Evolutionary conservation across 2,113 vertebrate genomes (phyloP), one percentile per base, ranked within the genome.

Genomic region (Micromys minutus): DNA sequence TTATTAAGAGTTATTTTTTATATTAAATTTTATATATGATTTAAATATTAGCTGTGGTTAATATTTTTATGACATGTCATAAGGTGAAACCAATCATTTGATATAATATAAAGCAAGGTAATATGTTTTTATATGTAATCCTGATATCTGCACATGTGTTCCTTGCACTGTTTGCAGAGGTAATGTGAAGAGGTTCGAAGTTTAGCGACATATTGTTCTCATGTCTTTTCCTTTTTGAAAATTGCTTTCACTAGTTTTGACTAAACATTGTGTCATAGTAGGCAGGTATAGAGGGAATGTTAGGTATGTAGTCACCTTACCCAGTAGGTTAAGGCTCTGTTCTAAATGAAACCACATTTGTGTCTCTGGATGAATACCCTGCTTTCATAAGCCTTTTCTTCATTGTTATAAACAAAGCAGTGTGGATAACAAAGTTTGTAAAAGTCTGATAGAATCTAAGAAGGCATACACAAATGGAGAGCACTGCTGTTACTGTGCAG

Each of bases 21-120:
- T 57, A 55, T 87, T 81, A 21, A 6, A 26, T 61, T 93, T 94
- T 86, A 81, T 65, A 55, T 87, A 76, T 21, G 6, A 26, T 61
- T 93, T 94, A 81, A 91, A 61, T 87, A 87, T 50, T 96, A 91
- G 29, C 15, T 16, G 34, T 57, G 80, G 39, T 79, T 89, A 85
- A 61, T 91, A n/a, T 36, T 72, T 93, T 93, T 89, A 17, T 86
- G 36, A 29, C 69, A 2, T 61, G 1, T 15, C 59, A 34, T 42
- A 47, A 57, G 42, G 1, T 83, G 81, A 34, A 95, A 86, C 3
- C 2, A 86, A 86, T 89, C 2, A 39, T 81, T 86, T 93, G 84
- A 19, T 88, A 8, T 75, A 36, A 67, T 67, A 22, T 85, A 26
- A 91, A 81, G 4, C 50, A 67, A 88, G 61, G 79, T 87, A 87